Base-by-base conservation (phyloP, 2,113 vertebrate species). In the Ranitomeya imitator region DNA sequence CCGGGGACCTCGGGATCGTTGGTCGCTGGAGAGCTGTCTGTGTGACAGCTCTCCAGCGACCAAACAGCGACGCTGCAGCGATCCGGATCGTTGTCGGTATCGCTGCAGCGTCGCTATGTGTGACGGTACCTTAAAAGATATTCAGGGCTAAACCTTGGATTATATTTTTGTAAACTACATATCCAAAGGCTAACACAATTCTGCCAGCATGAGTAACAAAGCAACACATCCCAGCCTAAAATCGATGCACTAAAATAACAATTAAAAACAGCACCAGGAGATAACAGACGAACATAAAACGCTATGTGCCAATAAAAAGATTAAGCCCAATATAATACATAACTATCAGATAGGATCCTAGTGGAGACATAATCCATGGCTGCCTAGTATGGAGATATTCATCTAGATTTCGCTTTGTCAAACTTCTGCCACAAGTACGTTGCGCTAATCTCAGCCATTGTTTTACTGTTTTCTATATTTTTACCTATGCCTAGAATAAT, bases 231-330 rank as follows among this genome's bases (percentile, higher is more conserved):
- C 23, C 23, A 63, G 18, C 18, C 16, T 13, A 5, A 31, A 26
- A 11, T 71, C 67, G 51, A 31, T 18, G 45, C 2, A 74, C 31
- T 45, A 74, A 52, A 76, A 52, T 52, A 9, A 52, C 21, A 76
- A 76, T 76, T 76, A 21, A 74, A 51, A 63, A 52, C 18, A 21
- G 18, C 12, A 52, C 16, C 11, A 52, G 7, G 71, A 74, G 71
- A 74, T 74, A 74, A 74, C 1, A 74, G 31, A 74, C 21, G 12
- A 23, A 31, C 15, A 4, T 74, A 45, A 74, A 74, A 74, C 45
- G 71, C 45, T 74, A 74, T 74, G 45, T 74, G 71, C 31, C 14
- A 74, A 74, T 74, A 74, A 74, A 74, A 74, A 31, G 71, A 74
- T 74, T 74, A 74, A 74, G 37, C 71, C 45, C 71, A 76, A 21